Conservation (phyloP, 2,888 invertebrate species). For the Apamea monoglypha region DNA sequence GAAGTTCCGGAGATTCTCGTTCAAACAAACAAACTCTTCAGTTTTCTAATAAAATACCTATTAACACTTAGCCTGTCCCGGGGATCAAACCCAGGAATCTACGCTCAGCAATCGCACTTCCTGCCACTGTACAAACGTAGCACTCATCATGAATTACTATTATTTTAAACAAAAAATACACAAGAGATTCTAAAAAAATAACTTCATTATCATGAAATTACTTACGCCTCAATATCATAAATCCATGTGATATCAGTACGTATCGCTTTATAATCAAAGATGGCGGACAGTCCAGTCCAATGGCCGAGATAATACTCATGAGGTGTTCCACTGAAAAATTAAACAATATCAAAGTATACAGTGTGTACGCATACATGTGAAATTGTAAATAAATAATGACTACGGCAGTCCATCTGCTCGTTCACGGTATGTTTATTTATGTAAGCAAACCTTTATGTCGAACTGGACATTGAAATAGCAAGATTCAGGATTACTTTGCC, state of each 20-base stretch:
- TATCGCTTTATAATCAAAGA: conserved; percentile 74
- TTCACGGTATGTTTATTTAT: background rate
- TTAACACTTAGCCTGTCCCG: background rate
- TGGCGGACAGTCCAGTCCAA: conserved; percentile 77
- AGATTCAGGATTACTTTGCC: background rate
- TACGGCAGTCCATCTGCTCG: background rate
- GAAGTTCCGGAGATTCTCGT: too few relatives aligned
- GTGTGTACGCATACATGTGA: background rate
- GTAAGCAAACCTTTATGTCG: background rate
- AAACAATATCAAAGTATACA: background rate
- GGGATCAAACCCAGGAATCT: background rate
- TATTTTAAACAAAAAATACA: background rate
- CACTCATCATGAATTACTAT: background rate
- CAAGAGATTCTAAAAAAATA: too few relatives aligned
- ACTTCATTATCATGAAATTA: too few relatives aligned
- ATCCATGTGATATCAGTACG: conserved; percentile 79
- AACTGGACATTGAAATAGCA: background rate
- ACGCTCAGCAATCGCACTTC: background rate
- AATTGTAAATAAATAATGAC: background rate
- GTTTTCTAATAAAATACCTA: background rate
- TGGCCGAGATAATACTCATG: conserved; percentile 88
- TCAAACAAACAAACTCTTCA: too few relatives aligned
- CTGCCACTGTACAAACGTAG: background rate
- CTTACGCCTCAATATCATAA: conserved; percentile 74
- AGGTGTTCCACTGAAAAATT: conserved; percentile 90